phyloP scores from a whole-genome alignment of 35 echinoderm and acorn worm genomes.

The Apostichopus parvimensis region DNA sequence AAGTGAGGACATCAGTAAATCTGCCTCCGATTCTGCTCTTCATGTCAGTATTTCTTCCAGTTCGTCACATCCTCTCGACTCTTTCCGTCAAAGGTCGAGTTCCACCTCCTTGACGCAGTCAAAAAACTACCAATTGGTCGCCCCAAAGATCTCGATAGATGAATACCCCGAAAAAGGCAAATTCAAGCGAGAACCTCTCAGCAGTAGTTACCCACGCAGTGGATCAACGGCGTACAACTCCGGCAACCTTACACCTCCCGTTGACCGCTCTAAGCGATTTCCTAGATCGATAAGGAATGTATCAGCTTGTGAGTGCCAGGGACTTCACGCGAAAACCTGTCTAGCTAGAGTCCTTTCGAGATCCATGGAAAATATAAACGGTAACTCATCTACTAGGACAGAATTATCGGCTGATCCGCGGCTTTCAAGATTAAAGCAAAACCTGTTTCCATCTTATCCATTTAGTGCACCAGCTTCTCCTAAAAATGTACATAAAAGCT shows the following conservation, averaged over 20 bases:
- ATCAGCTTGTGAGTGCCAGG: neutral
- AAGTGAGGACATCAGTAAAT: slow-evolving; percentile 21
- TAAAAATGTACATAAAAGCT: slow-evolving; percentile 21
- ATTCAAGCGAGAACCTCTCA: neutral
- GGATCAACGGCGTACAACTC: neutral
- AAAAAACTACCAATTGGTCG: neutral
- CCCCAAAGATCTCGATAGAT: slow-evolving; percentile 43
- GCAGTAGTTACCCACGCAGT: neutral
- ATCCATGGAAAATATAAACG: slow-evolving; percentile 44
- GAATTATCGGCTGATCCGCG: neutral
- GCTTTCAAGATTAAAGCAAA: slow-evolving; percentile 4
- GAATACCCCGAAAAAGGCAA: slow-evolving; percentile 15
- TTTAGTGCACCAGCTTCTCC: slow-evolving; percentile 33
- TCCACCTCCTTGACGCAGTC: slow-evolving; percentile 39
- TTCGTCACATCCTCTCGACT: neutral
- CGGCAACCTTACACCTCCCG: slow-evolving; percentile 41
- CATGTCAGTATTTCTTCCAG: neutral
- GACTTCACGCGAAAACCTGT: slow-evolving; percentile 18
- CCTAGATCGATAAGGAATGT: neutral
- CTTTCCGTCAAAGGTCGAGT: slow-evolving; percentile 39
- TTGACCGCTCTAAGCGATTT: slow-evolving; percentile 35
- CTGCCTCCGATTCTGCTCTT: slow-evolving; percentile 30
- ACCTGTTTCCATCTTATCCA: slow-evolving; percentile 19
- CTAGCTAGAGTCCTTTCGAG: neutral
- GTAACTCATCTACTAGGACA: neutral